Evolutionary conservation across 2,113 vertebrate genomes (phyloP).

Genomic region (Struthidea cinerea): DNA sequence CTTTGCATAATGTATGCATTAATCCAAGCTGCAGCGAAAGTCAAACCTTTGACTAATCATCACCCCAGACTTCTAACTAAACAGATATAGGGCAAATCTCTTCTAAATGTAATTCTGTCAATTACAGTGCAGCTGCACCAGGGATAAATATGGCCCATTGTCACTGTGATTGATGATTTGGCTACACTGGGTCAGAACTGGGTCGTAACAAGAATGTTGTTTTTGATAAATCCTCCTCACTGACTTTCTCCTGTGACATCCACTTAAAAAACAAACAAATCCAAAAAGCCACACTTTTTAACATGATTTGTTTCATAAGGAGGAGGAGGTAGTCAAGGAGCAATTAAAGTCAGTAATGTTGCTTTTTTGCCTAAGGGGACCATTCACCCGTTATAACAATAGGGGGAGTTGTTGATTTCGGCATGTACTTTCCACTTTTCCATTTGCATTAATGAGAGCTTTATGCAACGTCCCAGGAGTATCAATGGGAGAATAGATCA

Average conservation of each 20-base stretch:
- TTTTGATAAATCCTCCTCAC: slow-evolving; percentile 57
- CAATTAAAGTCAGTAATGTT: slow-evolving; percentile 55
- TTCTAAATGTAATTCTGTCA: slow-evolving; percentile 33
- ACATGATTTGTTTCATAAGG: slow-evolving; percentile 58
- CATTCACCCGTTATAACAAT: slow-evolving; percentile 58
- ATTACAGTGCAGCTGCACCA: slow-evolving; percentile 3
- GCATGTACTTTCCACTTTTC: slow-evolving; percentile 42
- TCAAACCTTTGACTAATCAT: not conserved
- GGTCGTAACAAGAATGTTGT: not conserved
- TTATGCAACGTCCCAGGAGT: slow-evolving; percentile 59
- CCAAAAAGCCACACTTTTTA: not conserved
- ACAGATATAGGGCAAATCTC: not conserved
- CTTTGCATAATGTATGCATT: slow-evolving; percentile 26
- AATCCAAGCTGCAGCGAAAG: slow-evolving; percentile 7
- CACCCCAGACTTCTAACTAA: not conserved
- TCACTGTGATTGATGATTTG: slow-evolving; percentile 41
- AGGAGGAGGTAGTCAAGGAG: slow-evolving; percentile 26
- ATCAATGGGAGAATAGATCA: slow-evolving; percentile 65
- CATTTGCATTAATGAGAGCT: slow-evolving; percentile 65
- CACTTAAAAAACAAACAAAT: slow-evolving; percentile 54
- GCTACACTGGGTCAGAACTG: slow-evolving; percentile 28
- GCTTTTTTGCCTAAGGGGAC: slow-evolving; percentile 55
- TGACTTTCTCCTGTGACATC: slow-evolving; percentile 27
- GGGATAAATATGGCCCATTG: slow-evolving; percentile 3
- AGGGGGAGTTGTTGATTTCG: slow-evolving; percentile 58